A percentile compares a stretch with the other conserved stretches of the same genome.
Conservation (phyloP, 2,113 vertebrate genomes). For the Saccopteryx leptura region DNA sequence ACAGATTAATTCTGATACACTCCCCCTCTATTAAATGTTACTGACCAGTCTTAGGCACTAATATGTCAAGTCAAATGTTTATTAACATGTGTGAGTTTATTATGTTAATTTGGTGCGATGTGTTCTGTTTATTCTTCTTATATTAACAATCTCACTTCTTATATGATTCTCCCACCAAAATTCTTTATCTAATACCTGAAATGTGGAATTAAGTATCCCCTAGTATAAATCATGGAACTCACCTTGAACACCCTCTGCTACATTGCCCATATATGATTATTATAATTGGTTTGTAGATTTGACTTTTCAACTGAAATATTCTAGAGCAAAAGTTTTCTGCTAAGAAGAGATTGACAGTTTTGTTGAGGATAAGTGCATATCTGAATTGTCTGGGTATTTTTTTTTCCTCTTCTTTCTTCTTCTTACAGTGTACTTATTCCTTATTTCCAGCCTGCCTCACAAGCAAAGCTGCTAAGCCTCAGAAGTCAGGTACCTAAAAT, state of each 20-base stretch:
- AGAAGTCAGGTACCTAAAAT: not conserved
- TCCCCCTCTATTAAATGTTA: not conserved
- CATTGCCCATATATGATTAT: not conserved
- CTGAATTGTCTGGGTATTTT: not conserved
- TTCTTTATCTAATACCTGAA: not conserved
- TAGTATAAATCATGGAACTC: not conserved
- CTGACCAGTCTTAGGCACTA: not conserved
- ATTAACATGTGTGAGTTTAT: not conserved
- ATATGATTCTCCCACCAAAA: not conserved
- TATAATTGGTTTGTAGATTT: conserved; percentile 11
- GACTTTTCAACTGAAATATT: not conserved
- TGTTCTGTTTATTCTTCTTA: not conserved
- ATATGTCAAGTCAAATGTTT: not conserved
- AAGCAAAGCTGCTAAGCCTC: not conserved
- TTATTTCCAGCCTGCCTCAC: not conserved
- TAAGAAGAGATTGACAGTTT: not conserved
- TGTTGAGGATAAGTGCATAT: not conserved
- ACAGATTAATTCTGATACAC: not conserved
- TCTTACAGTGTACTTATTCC: not conserved
- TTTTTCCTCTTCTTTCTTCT: no score
- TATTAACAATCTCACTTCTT: not conserved
- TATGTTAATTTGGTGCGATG: not conserved
- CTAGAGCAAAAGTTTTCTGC: not conserved
- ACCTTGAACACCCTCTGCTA: not conserved
- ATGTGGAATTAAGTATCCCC: not conserved